phyloP scores from a whole-genome alignment of 2,113 vertebrate genomes.

The Mixornis gularis region DNA sequence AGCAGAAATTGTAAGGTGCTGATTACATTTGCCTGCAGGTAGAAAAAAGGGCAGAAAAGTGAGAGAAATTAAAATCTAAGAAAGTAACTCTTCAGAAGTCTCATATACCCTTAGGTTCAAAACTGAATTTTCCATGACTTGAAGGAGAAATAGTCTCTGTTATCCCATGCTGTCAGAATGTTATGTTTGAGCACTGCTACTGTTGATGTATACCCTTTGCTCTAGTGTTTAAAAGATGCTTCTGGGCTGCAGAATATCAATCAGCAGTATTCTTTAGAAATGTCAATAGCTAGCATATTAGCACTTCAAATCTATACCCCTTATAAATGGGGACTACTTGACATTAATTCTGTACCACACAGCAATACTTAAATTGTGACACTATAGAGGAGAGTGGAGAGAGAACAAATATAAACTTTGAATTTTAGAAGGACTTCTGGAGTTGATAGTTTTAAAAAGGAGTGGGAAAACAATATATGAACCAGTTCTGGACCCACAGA shows the following conservation, averaged over 20 bases:
- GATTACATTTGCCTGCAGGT: background rate
- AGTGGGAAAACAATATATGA: background rate
- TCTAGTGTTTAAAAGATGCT: constrained; percentile 30
- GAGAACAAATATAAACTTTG: background rate
- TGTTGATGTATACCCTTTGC: constrained; percentile 21
- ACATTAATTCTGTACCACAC: constrained; percentile 51
- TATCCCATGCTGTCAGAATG: background rate
- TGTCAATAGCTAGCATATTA: constrained; percentile 53
- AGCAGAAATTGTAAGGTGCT: background rate
- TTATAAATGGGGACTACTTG: constrained; percentile 36
- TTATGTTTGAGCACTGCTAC: background rate
- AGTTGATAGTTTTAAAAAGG: background rate
- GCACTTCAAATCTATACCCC: constrained; percentile 49
- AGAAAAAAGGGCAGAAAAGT: background rate
- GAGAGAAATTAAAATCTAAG: background rate
- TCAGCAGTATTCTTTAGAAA: constrained; percentile 57
- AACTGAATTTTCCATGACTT: background rate
- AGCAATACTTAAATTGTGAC: background rate
- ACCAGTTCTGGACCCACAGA: background rate
- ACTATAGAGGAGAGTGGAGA: background rate
- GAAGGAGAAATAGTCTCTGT: background rate
- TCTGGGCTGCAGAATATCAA: background rate
- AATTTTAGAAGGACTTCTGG: background rate
- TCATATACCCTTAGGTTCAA: background rate
- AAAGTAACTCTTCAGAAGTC: background rate